Evolutionary conservation across 92 coral and sea anemone genomes (phyloP), one percentile per base, ranked within the genome.

Genomic region (Heliopora coerulea): DNA sequence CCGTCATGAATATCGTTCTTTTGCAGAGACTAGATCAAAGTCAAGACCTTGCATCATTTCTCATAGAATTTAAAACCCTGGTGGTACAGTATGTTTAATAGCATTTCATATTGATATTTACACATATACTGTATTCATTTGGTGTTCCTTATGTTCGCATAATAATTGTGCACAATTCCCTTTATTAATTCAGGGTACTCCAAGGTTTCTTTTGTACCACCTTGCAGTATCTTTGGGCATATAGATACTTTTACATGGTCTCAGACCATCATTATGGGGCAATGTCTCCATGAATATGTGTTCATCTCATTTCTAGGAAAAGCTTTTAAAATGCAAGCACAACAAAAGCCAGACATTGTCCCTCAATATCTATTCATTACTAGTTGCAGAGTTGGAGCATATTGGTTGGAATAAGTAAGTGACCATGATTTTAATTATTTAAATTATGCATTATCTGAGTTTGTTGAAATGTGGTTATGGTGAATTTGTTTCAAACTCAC

Each of bases 331-430:
- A 72, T 81, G 89, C 52, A 83, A 84, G 39, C 86, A 85, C 30
- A 57, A 79, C n/a, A 83, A 74, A 54, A 74, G 54, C 18, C 79
- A 50, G 15, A 35, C 46, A 27, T 72, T 84, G 23, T 88, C 87
- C 17, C 91, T 96, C 1, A 79, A 79, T 50, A 83, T 79, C 52
- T 95, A 95, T 78, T 83, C 95, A 50, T 82, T 84, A 37, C 66
- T 95, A 72, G 84, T 87, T 31, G 74, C 80, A 31, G 99, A 95
- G 67, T 31, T 95, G 54, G 99, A 95, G 54, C 60, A 72, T 49
- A 89, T 95, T 57, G 89, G 95, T 26, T 95, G 96, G 99, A 86
- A 85, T 34, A 92, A 83, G 97, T 91, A 82, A 7, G 85, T 46
- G n/a, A 1, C 40, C 19, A 17, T 57, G 37, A 5, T 21, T 19